Conservation (phyloP, 2,113 vertebrate species). For the Ptilonorhynchus violaceus region DNA sequence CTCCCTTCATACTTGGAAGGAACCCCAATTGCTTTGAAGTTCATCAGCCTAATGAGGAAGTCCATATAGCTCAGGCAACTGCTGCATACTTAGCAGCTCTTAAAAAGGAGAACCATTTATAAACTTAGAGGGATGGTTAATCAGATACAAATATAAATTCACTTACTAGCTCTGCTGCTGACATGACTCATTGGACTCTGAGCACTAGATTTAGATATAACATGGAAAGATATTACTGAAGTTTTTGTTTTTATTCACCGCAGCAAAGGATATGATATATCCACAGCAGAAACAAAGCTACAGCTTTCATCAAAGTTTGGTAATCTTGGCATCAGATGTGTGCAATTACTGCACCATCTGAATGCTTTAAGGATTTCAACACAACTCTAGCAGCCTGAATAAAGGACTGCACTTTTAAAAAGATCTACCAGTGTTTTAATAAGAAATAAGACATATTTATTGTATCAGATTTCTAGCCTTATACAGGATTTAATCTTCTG, state of each 20-base stretch:
- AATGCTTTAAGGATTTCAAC: background rate
- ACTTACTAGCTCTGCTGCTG: background rate
- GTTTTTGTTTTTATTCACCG: background rate
- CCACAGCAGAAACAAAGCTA: background rate
- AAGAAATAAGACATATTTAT: background rate
- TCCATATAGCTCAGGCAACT: background rate
- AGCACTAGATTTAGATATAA: background rate
- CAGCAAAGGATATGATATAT: background rate
- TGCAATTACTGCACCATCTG: background rate
- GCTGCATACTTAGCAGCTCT: slow-evolving; percentile 37
- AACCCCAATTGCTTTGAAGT: background rate
- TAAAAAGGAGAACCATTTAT: background rate
- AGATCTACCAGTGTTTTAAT: background rate
- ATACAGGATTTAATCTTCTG: background rate
- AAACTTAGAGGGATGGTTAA: background rate
- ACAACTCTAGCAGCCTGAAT: background rate
- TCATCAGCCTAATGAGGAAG: slow-evolving; percentile 50
- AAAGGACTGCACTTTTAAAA: background rate
- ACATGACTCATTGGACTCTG: background rate
- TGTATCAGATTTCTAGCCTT: background rate
- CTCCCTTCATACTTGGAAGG: slow-evolving; percentile 33
- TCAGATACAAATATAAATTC: background rate
- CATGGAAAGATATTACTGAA: background rate
- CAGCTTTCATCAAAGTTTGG: background rate
- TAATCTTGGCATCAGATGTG: background rate